Base-by-base conservation (phyloP, 1,140 invertebrate genomes). In the Solen grandis region DNA sequence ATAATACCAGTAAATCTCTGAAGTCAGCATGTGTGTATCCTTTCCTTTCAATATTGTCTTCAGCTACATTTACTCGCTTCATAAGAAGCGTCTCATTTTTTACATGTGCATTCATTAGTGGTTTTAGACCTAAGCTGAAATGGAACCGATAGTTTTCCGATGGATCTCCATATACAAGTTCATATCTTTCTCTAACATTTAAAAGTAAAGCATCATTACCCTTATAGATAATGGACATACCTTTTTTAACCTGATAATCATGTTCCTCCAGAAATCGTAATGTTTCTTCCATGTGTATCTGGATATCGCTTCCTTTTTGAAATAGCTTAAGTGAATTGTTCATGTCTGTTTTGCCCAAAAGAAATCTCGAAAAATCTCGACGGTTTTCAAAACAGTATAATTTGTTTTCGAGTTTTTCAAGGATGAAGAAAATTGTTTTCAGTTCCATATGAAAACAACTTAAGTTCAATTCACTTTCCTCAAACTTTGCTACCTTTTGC, bases 81-180 rank as follows among this genome's bases (percentile, higher is more conserved):
- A n/a, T 14, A n/a, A 72, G 52, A n/a, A 57, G 14, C 2, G 19
- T 1, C 36, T 27, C 22, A 8, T 75, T 46, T 22, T 62, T 31
- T 25, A 63, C 57, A 5, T 52, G 33, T 16, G 73, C 73, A n/a
- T 19, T 59, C 73, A 75, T 75, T n/a, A 75, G 46, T 33, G 60
- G 73, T 35, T 75, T 75, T 8, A 75, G 36, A 35, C 73, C 73
- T 10, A 75, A 31, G 19, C 73, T 60, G 27, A 57, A 63, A 13
- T 31, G 63, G 31, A 75, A 75, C 27, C 65, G 36, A 25, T 63
- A 75, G 10, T 65, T 75, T 25, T 29, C 27, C 33, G 46, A 59
- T n/a, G n/a, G n/a, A n/a, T n/a, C n/a, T 3, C 73, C 73, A 31
- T 75, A 75, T 63, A 75, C 63, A 16, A 41, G 22, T 65, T 75